Base-by-base conservation (phyloP, 1,140 invertebrate species). In the Lepidurus apus region DNA sequence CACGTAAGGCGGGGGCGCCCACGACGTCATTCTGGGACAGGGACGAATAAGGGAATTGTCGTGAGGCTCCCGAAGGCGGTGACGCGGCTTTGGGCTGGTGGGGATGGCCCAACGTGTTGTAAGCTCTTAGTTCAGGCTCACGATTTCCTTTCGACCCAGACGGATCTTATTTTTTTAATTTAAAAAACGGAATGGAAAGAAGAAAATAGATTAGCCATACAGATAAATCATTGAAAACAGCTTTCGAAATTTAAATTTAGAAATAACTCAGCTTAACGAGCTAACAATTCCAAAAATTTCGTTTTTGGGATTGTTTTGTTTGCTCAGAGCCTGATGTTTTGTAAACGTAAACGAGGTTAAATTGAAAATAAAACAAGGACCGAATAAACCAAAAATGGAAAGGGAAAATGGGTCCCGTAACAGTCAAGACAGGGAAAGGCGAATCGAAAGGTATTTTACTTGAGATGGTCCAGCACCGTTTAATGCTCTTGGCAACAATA, bases 391-490 rank as follows among this genome's bases (percentile, higher is more conserved):
- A 34, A 34, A 34, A 34, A 34, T 34, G 34, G 34, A 34, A 34
- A 3, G 34, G 34, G 3, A 34, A 6, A 47, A 11, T 11, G 4
- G 45, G 45, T 17, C 17, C 45, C 13, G 21, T n/a, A 65, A 65
- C 17, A n/a, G 21, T 17, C 21, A 65, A 17, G 9, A 65, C 17
- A 65, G 0, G 13, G 45, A 47, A 17, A 65, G 13, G 26, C 26
- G 26, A 26, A 26, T 1, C 26, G 1, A 26, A 26, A 1, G 26
- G 17, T 0, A 44, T 42, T 86, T 87, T 83, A 91, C 90, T 90
- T 78, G 90, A 91, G 82, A 91, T 91, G 21, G 90, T 91, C 90
- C 90, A 91, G 76, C 90, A 91, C 80, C 90, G 86, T 42, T 88
- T 86, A 78, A 91, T 90, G 80, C 89, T 91, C 81, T 76, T 77